These are phyloP conservation scores for Cheirogaleus medius DNA, from an alignment of 2,113 vertebrate species.

Conservation along the genomic window DNA sequence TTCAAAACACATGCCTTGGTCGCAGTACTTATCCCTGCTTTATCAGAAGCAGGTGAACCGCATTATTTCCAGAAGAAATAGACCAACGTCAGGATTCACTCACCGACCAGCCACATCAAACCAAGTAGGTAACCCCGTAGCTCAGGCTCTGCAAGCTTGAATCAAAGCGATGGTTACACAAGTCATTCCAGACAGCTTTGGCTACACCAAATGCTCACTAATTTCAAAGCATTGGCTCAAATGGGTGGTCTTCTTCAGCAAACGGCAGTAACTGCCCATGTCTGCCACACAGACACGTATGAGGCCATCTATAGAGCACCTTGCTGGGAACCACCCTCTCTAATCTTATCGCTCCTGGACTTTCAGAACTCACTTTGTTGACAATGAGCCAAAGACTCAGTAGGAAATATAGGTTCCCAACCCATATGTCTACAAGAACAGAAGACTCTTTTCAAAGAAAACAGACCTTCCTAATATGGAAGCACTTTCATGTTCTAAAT, in stretches of 20 bases:
- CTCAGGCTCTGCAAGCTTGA: background rate
- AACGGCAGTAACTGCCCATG: background rate
- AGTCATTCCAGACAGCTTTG: background rate
- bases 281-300: too few species aligned
- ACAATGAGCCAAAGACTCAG: background rate
- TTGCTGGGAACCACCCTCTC: background rate
- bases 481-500: background rate
- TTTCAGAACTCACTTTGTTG: background rate
- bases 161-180: background rate
- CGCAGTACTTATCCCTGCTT: too few species aligned
- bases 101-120: background rate
- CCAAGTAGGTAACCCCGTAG: background rate
- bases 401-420: background rate
- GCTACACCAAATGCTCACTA: background rate
- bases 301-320: background rate
- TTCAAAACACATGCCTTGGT: background rate
- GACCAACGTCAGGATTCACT: background rate
- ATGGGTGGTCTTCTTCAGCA: too few species aligned
- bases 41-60: background rate
- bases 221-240: background rate
- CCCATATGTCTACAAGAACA: background rate
- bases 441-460: background rate
- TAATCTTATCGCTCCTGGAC: background rate
- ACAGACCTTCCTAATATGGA: background rate
- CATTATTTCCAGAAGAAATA: background rate